Base-by-base conservation (phyloP, 2,113 vertebrate genomes). In the Syngnathus floridae region DNA sequence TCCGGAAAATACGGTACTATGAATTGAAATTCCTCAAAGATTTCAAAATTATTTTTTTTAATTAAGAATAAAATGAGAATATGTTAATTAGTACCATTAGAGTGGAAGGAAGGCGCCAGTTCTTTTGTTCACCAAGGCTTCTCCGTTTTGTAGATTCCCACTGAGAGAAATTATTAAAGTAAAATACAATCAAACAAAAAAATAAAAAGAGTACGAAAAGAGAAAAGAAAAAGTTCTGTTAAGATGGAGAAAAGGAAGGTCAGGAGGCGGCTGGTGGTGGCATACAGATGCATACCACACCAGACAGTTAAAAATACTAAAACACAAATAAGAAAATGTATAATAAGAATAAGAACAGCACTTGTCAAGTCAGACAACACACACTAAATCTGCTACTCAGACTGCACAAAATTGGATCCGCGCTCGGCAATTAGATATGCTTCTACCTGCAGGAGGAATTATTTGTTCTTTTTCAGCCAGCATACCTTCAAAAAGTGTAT, bases 401-500 rank as follows among this genome's bases (percentile, higher is more conserved):
- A 22, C 31, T 26, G 49, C 45, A 58, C 63, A 67, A 72, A 77
- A 71, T 38, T 62, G 31, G 17, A 60, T 63, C 65, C 66, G 43
- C 76, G 49, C 31, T 51, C 40, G 41, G 26, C 64, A 78, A 68
- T 74, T 77, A 37, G 10, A 16, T 38, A 72, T 66, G 51, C 73
- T 72, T 58, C 72, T 62, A 63, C 41, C 22, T 66, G 64, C 79
- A 61, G 22, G 4, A 22, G 37, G 26, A 40, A 67, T 37, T 45
- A 35, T 57, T 61, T 48, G 4, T 69, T 66, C 65, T 41, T 62
- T 67, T 19, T 57, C 64, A 64, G 40, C 59, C 14, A 60, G 51
- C 66, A 64, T 69, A 60, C 48, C 62, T 71, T 84, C 61, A 72
- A 78, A 84, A 61, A 19, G 22, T 58, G 14, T 26, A 43, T 57